These are phyloP conservation scores for Botia kubotai DNA, from an alignment of 2,797 vertebrate genomes.

Conservation along the genomic window DNA sequence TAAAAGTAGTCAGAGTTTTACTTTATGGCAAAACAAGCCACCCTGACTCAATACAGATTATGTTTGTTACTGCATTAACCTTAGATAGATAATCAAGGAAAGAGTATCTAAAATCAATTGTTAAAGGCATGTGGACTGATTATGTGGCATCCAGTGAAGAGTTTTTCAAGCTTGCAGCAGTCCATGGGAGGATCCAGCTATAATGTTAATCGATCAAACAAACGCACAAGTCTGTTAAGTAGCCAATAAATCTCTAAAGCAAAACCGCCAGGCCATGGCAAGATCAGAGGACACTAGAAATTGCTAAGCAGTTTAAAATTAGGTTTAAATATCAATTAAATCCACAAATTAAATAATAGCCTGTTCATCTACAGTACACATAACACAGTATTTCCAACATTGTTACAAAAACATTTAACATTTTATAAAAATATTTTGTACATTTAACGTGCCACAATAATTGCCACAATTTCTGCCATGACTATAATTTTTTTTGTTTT, in stretches of 20 bases:
- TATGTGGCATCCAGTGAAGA: conserved; percentile 39
- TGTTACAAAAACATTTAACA: too few relatives aligned
- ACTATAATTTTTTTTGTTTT: too few relatives aligned
- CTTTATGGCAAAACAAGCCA: conserved; percentile 27
- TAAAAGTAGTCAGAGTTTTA: conserved; percentile 22
- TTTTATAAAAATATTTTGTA: too few relatives aligned
- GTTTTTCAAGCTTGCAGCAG: conserved; percentile 46
- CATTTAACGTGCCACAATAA: too few relatives aligned
- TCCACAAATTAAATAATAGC: background rate
- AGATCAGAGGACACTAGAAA: background rate
- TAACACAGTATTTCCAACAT: too few relatives aligned
- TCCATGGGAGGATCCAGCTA: conserved; percentile 51
- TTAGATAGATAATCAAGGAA: conserved; percentile 45
- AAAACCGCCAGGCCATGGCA: background rate
- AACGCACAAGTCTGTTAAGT: conserved; percentile 39
- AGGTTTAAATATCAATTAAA: background rate
- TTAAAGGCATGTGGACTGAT: conserved; percentile 48
- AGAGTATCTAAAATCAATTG: conserved; percentile 61
- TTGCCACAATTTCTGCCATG: too few relatives aligned
- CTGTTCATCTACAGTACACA: too few relatives aligned
- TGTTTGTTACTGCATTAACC: conserved; percentile 20
- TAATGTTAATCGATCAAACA: conserved; percentile 52
- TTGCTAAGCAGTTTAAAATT: background rate
- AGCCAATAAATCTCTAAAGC: conserved; percentile 33
- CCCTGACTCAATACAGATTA: conserved; percentile 17